Evolutionary conservation across 1,140 invertebrate species (phyloP).

Genomic region (Drosophila athabasca): DNA sequence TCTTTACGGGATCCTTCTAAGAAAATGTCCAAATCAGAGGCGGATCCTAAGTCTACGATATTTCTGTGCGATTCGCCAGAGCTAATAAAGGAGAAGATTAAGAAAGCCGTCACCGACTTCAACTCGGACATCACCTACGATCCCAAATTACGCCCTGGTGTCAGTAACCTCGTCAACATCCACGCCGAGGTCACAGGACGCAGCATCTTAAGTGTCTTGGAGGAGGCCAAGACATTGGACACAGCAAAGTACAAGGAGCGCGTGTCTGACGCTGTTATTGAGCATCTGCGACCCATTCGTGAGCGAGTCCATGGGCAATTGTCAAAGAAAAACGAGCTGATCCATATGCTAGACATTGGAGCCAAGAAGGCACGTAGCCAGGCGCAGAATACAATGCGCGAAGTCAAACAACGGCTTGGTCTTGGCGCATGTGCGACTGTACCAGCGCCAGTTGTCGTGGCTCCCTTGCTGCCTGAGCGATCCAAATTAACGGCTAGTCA

Average conservation of each 20-base stretch:
- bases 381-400: slow-evolving; percentile 88
- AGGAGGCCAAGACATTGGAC: slow-evolving; percentile 87
- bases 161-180: slow-evolving; percentile 94
- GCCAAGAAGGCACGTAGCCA: slow-evolving; percentile 87
- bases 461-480: slow-evolving; percentile 45
- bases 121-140: slow-evolving; percentile 93
- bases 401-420: slow-evolving; percentile 88
- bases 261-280: slow-evolving; percentile 90
- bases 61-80: slow-evolving; percentile 92
- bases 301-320: slow-evolving; percentile 86
- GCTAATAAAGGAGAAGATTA: slow-evolving; percentile 91
- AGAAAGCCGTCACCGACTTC: slow-evolving; percentile 96
- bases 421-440: slow-evolving; percentile 71
- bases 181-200: slow-evolving; percentile 90
- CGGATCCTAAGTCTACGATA: slow-evolving; percentile 90
- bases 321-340: slow-evolving; percentile 87
- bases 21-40: slow-evolving; percentile 99
- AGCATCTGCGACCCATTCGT: slow-evolving; percentile 90
- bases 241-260: slow-evolving; percentile 92
- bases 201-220: slow-evolving; percentile 89
- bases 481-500: slow-evolving; percentile 47
- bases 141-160: slow-evolving; percentile 90
- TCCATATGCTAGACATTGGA: slow-evolving; percentile 88
- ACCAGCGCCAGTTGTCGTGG: slow-evolving; percentile 44
- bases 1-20: slow-evolving; percentile 92